phyloP scores from a whole-genome alignment of 2,113 vertebrate genomes.

The Marmota monax region DNA sequence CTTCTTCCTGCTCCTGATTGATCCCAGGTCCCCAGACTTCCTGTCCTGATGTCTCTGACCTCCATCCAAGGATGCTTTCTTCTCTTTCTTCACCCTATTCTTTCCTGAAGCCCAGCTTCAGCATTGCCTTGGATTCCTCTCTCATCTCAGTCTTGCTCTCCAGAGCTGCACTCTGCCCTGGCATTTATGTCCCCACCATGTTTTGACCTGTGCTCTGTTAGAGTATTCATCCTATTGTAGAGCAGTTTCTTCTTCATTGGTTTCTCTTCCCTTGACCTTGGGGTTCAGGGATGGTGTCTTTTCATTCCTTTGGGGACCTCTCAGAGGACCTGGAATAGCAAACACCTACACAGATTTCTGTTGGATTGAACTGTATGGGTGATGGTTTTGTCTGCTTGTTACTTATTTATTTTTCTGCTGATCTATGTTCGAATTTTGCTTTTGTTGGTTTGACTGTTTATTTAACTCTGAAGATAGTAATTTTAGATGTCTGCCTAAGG shows the following conservation, averaged over 20 bases:
- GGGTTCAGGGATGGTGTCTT: neutral
- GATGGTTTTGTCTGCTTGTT: neutral
- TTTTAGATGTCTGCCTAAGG: neutral
- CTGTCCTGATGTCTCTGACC: neutral
- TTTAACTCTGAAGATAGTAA: neutral
- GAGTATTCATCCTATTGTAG: neutral
- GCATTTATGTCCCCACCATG: neutral
- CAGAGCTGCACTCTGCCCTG: neutral
- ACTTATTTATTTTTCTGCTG: neutral
- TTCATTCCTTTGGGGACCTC: neutral
- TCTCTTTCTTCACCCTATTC: rapidly evolving
- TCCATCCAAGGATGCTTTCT: neutral
- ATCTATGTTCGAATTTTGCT: slow-evolving; percentile 17
- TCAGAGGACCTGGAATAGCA: neutral
- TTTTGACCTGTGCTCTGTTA: too few species aligned
- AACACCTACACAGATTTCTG: neutral
- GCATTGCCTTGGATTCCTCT: neutral
- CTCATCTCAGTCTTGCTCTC: neutral
- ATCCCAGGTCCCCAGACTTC: neutral
- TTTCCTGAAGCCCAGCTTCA: neutral
- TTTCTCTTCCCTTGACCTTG: neutral
- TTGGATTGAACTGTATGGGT: neutral
- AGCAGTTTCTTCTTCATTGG: neutral
- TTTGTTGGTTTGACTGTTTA: neutral
- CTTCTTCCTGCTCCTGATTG: neutral